Conservation (phyloP, 2,888 invertebrate genomes). For the Empis stercorea region DNA sequence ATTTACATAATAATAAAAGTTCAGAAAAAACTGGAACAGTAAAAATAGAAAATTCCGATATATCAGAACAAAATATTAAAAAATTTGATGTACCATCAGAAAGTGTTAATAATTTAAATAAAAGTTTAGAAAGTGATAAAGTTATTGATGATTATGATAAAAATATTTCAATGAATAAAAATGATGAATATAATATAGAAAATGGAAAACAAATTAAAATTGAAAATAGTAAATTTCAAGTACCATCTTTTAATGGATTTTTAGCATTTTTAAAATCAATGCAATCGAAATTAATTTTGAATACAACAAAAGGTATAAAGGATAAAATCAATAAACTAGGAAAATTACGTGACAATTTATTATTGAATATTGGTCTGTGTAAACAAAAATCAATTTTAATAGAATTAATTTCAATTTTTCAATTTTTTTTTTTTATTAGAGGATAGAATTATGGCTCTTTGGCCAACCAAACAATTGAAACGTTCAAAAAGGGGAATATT, state of each 20-base stretch:
- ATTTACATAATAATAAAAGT: no score
- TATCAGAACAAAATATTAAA: no score
- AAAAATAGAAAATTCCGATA: no score
- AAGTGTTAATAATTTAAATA: no score
- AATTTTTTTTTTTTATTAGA: slow-evolving; percentile 36
- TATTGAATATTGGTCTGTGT: slow-evolving; percentile 55
- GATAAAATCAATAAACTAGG: slow-evolving; percentile 29
- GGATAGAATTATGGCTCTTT: slow-evolving; percentile 37
- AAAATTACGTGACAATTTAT: slow-evolving; percentile 38
- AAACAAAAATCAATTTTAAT: slow-evolving; percentile 14
- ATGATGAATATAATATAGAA: not conserved
- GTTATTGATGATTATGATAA: not conserved
- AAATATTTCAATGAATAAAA: not conserved
- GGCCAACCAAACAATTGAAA: slow-evolving; percentile 28
- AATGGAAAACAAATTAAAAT: not conserved
- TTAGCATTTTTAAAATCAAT: slow-evolving; percentile 27
- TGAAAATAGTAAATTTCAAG: not conserved
- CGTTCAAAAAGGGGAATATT: slow-evolving; percentile 26
- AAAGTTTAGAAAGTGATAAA: no score
- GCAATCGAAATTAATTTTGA: slow-evolving; percentile 25
- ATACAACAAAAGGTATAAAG: slow-evolving; percentile 24
- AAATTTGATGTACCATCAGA: no score
- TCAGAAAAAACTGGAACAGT: no score
- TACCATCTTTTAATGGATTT: slow-evolving; percentile 28
- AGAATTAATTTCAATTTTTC: no score